Base-by-base conservation (phyloP, 2,888 invertebrate genomes). In the Parnassius glacialis region DNA sequence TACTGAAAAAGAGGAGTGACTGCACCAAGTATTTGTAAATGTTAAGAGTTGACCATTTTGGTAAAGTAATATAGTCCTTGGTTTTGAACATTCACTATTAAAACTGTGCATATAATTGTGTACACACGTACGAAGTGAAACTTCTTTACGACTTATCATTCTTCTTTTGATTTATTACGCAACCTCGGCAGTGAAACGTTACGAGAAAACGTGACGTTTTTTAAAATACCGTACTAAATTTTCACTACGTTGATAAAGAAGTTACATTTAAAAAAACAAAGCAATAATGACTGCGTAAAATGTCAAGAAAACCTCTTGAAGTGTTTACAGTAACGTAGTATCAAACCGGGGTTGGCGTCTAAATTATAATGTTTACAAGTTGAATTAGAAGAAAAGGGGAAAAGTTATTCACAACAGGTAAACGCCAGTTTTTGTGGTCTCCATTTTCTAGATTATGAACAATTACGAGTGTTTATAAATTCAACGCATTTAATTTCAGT, bases 391-490 rank as follows among this genome's bases (percentile, higher is more conserved):
- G 56, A n/a, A 56, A 47, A 56, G 47, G 47, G 34, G 12, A 41
- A 56, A 56, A 47, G 54, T 43, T 56, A 47, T 56, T 56, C 47
- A 56, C 45, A 55, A 56, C 56, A 25, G 47, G 56, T 56, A 47
- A 56, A 34, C 47, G 47, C 45, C 56, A 56, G 56, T 56, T 47
- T 47, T 56, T 56, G 47, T 34, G 56, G 56, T 56, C 25, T 56
- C 45, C 47, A n/a, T 34, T 47, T 56, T 34, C 56, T 56, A 56
- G 34, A 56, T 47, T 47, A 56, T 47, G 47, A 25, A 56, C 47
- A 56, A 56, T 56, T 56, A 56, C 13, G 34, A 34, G 47, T 13
- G 25, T 34, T 56, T 56, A 47, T 10, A 56, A 56, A 56, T 56
- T 47, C 47, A 56, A 56, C 47, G 45, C 13, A 25, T 56, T 56